Evolutionary conservation across 2,797 vertebrate genomes (phyloP), one percentile per base, ranked within the genome.

Genomic region (Rhynchotus rufescens): DNA sequence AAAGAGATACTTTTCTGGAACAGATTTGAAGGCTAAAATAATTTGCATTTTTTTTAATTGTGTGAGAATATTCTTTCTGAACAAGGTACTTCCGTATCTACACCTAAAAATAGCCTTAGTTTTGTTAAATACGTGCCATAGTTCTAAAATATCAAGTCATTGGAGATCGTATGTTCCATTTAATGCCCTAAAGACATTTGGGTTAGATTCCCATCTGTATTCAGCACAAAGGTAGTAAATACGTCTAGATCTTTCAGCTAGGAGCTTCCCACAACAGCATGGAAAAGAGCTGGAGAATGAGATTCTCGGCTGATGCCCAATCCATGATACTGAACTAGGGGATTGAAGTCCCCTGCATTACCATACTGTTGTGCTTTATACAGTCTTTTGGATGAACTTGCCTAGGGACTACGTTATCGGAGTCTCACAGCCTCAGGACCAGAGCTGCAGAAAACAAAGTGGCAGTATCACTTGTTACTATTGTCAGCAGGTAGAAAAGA

Each of bases 391-490:
- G 61, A 25, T 20, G 30, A 61, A 47, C 52, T 73, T 45, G 28
- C 26, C 26, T 1, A 57, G 40, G 22, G n/a, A 32, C 42, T n/a
- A 6, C 6, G 8, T 10, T 2, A 51, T 38, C 38, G 40, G 8
- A 26, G 40, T 17, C 38, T 36, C 0, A 2, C 1, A 1, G 45
- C 54, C 52, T n/a, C 2, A 0, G 47, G n/a, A 47, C 38, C 54
- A 19, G 13, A 61, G 62, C 56, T 68, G 22, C 11, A 4, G 16
- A 17, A 54, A 73, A 52, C 21, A 42, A 62, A 2, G 22, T n/a
- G 17, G 17, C 5, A 32, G 7, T 7, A 16, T 22, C 38, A 38
- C 44, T 20, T 20, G 4, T 34, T 26, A 25, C 47, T 32, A 4
- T 10, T 8, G 17, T 15, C 44, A 51, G 36, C 30, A 74, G 61